Evolutionary conservation across 23 tunicate species (phyloP).

Genomic region (Trididemnum nubilum): DNA sequence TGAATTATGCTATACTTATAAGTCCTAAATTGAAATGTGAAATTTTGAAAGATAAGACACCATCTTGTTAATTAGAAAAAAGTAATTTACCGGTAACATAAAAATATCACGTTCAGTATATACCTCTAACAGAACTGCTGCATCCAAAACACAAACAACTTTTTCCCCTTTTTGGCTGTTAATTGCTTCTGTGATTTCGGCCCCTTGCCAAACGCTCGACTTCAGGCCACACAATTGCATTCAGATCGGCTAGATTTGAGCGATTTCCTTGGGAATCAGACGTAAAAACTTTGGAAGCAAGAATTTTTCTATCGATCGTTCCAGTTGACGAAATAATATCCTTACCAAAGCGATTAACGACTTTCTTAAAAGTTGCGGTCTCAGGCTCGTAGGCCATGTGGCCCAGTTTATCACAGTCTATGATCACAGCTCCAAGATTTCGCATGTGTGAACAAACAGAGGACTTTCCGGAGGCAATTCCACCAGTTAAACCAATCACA

Average conservation of each 20-base stretch:
- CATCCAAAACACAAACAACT: conserved; percentile 72
- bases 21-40: no score
- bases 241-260: conserved; percentile 46
- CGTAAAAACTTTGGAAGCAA: conserved; percentile 58
- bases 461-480: conserved; percentile 88
- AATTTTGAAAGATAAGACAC: no score
- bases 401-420: conserved; percentile 91
- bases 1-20: no score
- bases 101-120: no score
- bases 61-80: no score
- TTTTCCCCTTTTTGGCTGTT: background rate
- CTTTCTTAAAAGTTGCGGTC: conserved; percentile 42
- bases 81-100: no score
- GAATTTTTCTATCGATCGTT: conserved; percentile 48
- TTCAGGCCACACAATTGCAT: conserved; percentile 93
- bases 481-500: conserved; percentile 90
- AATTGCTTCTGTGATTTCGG: conserved; percentile 36
- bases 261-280: conserved; percentile 27
- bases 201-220: conserved; percentile 57
- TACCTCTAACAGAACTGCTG: conserved; percentile 85
- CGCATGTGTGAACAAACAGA: conserved; percentile 53
- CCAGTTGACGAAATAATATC: conserved; percentile 52
- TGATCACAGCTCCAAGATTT: conserved; percentile 56
- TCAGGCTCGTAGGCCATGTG: conserved; percentile 72
- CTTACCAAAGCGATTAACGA: conserved; percentile 67